Conservation (phyloP, 2,797 vertebrate genomes). For the Pitangus sulphuratus region DNA sequence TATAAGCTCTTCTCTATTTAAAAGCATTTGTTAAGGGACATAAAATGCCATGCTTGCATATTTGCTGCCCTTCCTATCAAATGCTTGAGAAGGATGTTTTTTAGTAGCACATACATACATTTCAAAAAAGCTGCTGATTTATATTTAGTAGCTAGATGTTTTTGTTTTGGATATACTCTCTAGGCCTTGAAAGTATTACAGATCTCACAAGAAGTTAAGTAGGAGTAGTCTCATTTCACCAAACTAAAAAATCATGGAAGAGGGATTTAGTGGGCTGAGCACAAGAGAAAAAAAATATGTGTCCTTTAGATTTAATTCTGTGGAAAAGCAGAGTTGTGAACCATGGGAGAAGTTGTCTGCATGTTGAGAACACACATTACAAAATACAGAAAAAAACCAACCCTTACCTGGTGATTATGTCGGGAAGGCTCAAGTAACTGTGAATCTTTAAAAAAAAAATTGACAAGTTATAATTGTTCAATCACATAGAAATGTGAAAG, state of each 20-base stretch:
- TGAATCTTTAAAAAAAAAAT: neutral
- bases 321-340: neutral
- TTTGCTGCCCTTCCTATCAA: neutral
- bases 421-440: neutral
- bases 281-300: neutral
- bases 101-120: neutral
- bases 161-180: neutral
- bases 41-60: neutral
- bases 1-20: neutral
- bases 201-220: neutral
- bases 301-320: neutral
- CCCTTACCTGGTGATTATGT: neutral
- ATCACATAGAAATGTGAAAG: neutral
- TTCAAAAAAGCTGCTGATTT: neutral
- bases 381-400: neutral
- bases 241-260: neutral
- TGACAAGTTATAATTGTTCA: neutral
- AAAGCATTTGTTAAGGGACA: neutral
- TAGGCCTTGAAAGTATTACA: neutral
- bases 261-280: neutral
- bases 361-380: neutral
- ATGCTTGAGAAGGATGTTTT: neutral
- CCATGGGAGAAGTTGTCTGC: fast-evolving
- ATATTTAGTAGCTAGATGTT: neutral
- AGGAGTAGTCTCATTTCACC: neutral